These are phyloP conservation scores for Dryococelus australis DNA, from an alignment of 2,888 invertebrate genomes.

Conservation along the genomic window DNA sequence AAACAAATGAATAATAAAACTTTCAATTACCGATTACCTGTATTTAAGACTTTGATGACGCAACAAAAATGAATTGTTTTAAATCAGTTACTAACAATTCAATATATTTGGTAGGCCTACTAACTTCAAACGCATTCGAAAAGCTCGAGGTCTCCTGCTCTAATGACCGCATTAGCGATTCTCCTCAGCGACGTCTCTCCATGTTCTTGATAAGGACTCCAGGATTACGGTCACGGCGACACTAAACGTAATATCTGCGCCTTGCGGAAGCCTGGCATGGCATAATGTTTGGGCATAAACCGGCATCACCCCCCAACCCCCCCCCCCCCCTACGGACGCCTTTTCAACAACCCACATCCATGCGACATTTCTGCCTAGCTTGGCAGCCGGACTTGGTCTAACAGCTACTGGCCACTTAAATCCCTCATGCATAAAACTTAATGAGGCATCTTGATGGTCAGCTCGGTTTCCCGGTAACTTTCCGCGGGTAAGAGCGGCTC, in stretches of 20 bases:
- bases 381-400: not conserved
- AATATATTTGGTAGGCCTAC: too few relatives aligned
- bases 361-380: not conserved
- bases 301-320: not conserved
- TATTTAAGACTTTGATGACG: too few relatives aligned
- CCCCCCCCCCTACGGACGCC: not conserved
- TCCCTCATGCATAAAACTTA: conserved; percentile 23
- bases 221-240: not conserved
- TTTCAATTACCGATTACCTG: too few relatives aligned
- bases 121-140: too few relatives aligned
- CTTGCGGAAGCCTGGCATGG: not conserved
- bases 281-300: not conserved
- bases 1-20: too few relatives aligned
- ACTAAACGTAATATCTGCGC: not conserved
- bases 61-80: too few relatives aligned
- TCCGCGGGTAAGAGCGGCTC: not conserved
- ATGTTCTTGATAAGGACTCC: not conserved
- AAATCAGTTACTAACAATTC: too few relatives aligned
- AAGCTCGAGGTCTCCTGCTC: not conserved
- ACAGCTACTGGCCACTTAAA: not conserved
- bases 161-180: not conserved
- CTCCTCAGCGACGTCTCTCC: not conserved
- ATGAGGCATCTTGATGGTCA: conserved; percentile 18
- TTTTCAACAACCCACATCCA: not conserved
- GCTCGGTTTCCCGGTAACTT: not conserved